Percentiles rank a stretch among this genome's conserved stretches.
These are phyloP conservation scores for Frankliniella fusca DNA, from an alignment of 2,888 invertebrate genomes.

Conservation along the genomic window DNA sequence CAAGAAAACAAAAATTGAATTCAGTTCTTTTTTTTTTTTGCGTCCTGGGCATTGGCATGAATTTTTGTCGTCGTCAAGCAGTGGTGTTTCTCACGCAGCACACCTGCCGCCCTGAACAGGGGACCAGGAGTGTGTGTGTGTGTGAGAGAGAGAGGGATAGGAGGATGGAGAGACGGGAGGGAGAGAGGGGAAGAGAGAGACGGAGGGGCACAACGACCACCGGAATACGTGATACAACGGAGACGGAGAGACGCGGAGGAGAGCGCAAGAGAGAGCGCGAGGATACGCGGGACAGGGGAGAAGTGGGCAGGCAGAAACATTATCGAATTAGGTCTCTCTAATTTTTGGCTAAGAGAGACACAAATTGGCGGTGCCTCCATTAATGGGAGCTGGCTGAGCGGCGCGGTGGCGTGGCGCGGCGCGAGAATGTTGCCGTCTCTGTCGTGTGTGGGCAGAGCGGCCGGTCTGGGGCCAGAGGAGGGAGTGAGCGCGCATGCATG, in stretches of 20 bases:
- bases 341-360: conserved; percentile 25
- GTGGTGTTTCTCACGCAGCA: too few relatives aligned
- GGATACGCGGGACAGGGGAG: neutral
- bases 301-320: neutral
- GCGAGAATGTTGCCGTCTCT: neutral
- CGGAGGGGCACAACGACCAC: neutral
- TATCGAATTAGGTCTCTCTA: conserved; percentile 19
- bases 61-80: too few relatives aligned
- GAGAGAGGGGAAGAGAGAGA: too few relatives aligned
- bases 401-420: neutral
- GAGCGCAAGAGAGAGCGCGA: neutral
- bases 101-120: too few relatives aligned
- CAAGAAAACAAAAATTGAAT: too few relatives aligned
- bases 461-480: neutral
- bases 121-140: too few relatives aligned
- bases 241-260: neutral
- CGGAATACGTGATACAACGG: neutral
- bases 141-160: too few relatives aligned
- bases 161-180: too few relatives aligned
- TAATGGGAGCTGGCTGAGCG: conserved; percentile 14
- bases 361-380: conserved; percentile 21
- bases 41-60: too few relatives aligned
- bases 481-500: too few relatives aligned
- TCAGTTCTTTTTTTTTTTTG: too few relatives aligned
- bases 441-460: neutral